Base-by-base conservation (phyloP, 2,113 vertebrate species). In the Taurulus bubalis region DNA sequence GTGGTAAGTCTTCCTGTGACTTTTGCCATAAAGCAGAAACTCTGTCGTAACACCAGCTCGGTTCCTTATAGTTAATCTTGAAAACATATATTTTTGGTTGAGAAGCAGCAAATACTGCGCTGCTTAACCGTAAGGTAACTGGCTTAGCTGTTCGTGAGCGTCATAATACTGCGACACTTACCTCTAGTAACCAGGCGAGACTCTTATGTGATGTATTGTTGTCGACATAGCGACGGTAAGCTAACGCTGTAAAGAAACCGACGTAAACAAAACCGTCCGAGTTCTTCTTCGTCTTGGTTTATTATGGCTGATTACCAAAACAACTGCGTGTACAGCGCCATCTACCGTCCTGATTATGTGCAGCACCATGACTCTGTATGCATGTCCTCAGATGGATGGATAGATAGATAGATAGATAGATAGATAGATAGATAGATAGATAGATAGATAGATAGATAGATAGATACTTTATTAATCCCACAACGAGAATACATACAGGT, bases 261-360 rank as follows among this genome's bases (percentile, higher is more conserved):
- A 70, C 42, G 60, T 79, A 83, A 79, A 89, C 77, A 87, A 58
- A 75, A 24, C 30, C 26, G 14, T 6, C 0, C 32, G 1, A 6
- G 11, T 24, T 38, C 60, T n/a, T 24, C 22, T 64, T 40, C 36
- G 11, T 38, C 32, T 36, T 36, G 0, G 1, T 20, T 10, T 60
- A 60, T 32, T n/a, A 47, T 15, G n/a, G 18, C 24, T 4, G 18
- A 28, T 6, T 10, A 49, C 0, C 0, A 51, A 14, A 56, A 1
- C 28, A 30, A 12, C 36, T 49, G 56, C 2, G 18, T 5, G 1
- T 2, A 65, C 0, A 62, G 63, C 75, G 73, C 80, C 85, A 30
- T 7, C 83, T 72, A 32, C n/a, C 26, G 81, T 3, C 16, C 58
- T 9, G 60, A 16, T 38, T 9, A 2, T 30, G 16, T 15, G 8